Base-by-base conservation (phyloP, 2,797 vertebrate genomes). In the Hipposideros larvatus region DNA sequence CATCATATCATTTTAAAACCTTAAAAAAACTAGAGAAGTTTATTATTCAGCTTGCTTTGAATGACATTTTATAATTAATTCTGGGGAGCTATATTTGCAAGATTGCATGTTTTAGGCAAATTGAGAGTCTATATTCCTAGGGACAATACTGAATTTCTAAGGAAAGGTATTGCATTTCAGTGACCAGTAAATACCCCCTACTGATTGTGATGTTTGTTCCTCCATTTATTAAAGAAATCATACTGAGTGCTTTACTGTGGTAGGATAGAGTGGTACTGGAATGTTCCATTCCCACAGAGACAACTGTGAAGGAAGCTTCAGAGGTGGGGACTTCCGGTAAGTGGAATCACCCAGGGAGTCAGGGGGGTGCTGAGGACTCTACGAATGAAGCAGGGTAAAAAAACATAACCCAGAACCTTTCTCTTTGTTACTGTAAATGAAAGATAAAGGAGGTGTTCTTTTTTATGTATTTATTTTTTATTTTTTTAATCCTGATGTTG, bases 1-100 rank as follows among this genome's bases (percentile, higher is more conserved):
- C 19, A 46, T 63, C 18, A 80, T 82, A 16, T 78, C 48, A 53
- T 15, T 88, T 92, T 68, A 80, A 91, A 65, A 95, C 4, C 22
- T 90, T 87, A 48, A 55, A 41, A 55, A 91, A 61, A 71, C 37
- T 37, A 57, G 85, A n/a, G 28, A 65, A 79, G 41, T n/a, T 85
- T 92, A 86, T 15, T 70, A 7, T 90, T 95, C 37, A 70, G 19
- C n/a, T 94, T 85, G 77, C 19, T 73, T 82, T 91, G 57, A 78
- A 70, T 59, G 79, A 28, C 21, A 84, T 77, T 87, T 79, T 86
- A 19, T 22, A 91, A 68, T 86, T 86, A 91, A 89, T 94, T 95
- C 70, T 75, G 10, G 28, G 34, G n/a, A 83, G 65, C 37, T 90
- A 41, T 57, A 19, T 71, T 79, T 89, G 22, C 57, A 55, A 66